Percentiles rank a stretch among this genome's conserved stretches.
Evolutionary conservation across 2,797 vertebrate species (phyloP).

Genomic region (Pipistrellus pygmaeus): DNA sequence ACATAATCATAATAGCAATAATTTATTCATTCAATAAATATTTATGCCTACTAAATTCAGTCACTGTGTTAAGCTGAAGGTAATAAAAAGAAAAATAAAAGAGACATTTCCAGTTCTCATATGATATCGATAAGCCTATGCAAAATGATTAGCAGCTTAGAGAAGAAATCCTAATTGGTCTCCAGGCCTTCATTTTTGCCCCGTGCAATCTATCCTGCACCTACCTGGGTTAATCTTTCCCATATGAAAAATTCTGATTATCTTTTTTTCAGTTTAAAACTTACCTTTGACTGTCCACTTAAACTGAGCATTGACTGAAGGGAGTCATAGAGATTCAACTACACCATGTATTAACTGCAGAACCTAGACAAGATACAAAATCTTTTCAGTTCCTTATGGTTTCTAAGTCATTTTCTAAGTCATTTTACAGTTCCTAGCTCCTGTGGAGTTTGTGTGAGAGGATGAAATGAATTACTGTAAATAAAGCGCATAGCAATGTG

Average conservation of each 20-base stretch:
- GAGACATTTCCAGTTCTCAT: not conserved
- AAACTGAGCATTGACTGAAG: not conserved
- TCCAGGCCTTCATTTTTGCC: not conserved
- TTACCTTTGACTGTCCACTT: not conserved
- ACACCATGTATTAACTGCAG: not conserved
- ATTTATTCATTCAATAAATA: not conserved
- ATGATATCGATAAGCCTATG: not conserved
- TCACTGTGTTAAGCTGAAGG: not conserved
- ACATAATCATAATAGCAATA: not conserved
- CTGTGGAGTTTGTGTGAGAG: not conserved
- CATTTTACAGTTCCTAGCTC: not conserved
- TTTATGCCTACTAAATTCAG: not conserved
- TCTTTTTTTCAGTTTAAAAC: not conserved
- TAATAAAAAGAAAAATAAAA: not conserved
- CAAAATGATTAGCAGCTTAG: not conserved
- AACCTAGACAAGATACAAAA: not conserved
- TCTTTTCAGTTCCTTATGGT: not conserved
- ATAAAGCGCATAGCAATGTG: not conserved
- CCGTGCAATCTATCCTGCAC: not conserved
- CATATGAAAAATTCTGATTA: not conserved
- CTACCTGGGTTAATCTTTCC: not conserved
- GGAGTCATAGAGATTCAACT: not conserved
- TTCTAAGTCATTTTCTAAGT: conserved; percentile 26
- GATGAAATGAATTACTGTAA: not conserved
- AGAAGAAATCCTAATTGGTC: not conserved